Evolutionary conservation across 37 sponge, comb jelly and placozoan genomes (phyloP), one percentile per base, ranked within the genome.

Genomic region (Chondrosia reniformis): DNA sequence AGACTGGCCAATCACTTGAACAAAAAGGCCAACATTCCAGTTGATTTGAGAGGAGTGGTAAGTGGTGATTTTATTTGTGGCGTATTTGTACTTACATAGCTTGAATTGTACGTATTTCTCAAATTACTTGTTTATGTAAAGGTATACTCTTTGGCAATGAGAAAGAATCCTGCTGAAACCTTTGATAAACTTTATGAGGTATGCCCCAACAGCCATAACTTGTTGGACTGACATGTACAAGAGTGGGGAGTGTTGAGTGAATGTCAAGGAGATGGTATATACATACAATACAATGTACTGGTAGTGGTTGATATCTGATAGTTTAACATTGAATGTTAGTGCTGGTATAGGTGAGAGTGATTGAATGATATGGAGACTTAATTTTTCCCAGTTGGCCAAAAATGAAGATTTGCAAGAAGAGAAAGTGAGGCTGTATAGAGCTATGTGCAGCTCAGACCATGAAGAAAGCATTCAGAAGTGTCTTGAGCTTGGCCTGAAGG

Each of bases 361-460:
- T 19, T 49, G 10, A 15, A 49, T 10, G 15, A 49, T 49, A 15
- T 49, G 52, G 52, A 49, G 52, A 49, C 10, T 15, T 15, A 49
- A 49, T 3, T 19, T 79, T 17, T 42, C 65, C 2, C 46, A 95
- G 86, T 79, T 98, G 45, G 84, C 90, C 58, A 79, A 84, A n/a
- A 55, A 49, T 28, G 77, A 91, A 10, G 91, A 92, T 67, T 74
- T 78, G 3, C 92, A 93, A 55, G 99, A 98, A 64, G 99, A 98
- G 87, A 81, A 78, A 72, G 86, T 85, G 37, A 59, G 99, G 63
- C 73, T 98, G 31, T 87, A 88, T 41, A 80, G 91, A 22, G 73
- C 72, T 17, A 83, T 98, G 34, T 95, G 99, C 0, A n/a, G 46
- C 24, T 88, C 84, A 32, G 78, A 79, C 63, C 72, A 85, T 0